These are phyloP conservation scores for Brienomyrus brachyistius DNA, from an alignment of 2,113 vertebrate genomes.

Conservation along the genomic window DNA sequence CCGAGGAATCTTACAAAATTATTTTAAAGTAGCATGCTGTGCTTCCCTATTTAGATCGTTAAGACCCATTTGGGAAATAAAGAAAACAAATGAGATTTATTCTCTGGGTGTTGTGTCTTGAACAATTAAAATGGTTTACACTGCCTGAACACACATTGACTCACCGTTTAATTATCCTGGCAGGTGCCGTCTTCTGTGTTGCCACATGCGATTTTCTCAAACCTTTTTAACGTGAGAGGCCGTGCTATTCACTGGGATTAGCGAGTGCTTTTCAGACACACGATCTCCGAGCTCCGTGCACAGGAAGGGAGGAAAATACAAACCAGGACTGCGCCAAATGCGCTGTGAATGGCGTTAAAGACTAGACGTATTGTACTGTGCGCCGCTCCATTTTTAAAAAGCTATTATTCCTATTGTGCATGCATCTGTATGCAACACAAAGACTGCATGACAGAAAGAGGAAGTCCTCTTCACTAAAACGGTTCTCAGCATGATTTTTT, in stretches of 20 bases:
- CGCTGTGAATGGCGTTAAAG: not conserved
- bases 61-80: conserved; percentile 18
- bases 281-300: not conserved
- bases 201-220: conserved; percentile 1
- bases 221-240: not conserved
- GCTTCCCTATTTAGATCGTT: not conserved
- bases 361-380: not conserved
- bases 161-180: conserved; percentile 11
- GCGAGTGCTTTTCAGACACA: not conserved
- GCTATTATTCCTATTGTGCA: conserved; percentile 3
- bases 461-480: not conserved
- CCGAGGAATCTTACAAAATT: not conserved
- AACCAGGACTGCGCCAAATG: not conserved
- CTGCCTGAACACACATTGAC: conserved; percentile 13
- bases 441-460: not conserved
- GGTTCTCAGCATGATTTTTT: not conserved
- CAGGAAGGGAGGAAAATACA: not conserved
- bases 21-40: not conserved
- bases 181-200: conserved; percentile 1
- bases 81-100: conserved; percentile 13
- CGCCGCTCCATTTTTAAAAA: not conserved
- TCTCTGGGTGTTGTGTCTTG: conserved; percentile 10
- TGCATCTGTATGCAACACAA: not conserved
- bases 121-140: conserved; percentile 11
- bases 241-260: conserved; percentile 6